Evolutionary conservation across 2,888 invertebrate species (phyloP).

Genomic region (Platynereis dumerilii): DNA sequence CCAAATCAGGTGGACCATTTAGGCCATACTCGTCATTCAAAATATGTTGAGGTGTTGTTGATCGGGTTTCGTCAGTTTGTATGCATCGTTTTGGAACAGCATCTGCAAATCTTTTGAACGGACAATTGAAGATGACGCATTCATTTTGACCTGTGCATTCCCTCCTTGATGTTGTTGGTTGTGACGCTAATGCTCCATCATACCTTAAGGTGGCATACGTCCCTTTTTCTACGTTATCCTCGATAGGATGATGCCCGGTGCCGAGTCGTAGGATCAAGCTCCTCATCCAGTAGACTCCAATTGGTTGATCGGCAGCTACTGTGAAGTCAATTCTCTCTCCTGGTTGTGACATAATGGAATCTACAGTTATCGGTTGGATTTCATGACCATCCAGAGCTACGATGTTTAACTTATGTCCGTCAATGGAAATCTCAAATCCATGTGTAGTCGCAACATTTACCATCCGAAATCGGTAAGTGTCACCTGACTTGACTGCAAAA

Average conservation of each 20-base stretch:
- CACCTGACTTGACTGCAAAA: slow-evolving; percentile 10
- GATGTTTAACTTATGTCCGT: slow-evolving; percentile 41
- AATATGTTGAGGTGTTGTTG: too few relatives aligned
- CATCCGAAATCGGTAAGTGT: slow-evolving; percentile 42
- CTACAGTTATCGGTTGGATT: slow-evolving; percentile 38
- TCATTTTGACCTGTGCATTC: too few relatives aligned
- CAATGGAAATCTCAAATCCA: slow-evolving; percentile 45
- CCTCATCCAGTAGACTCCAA: slow-evolving; percentile 48
- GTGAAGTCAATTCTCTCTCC: slow-evolving; percentile 51
- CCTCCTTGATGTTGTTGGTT: too few relatives aligned
- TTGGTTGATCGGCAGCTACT: slow-evolving; percentile 38
- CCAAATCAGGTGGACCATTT: too few relatives aligned
- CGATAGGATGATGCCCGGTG: not conserved
- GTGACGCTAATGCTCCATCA: not conserved
- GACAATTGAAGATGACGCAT: too few relatives aligned
- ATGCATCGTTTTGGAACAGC: too few relatives aligned
- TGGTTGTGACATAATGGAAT: slow-evolving; percentile 43
- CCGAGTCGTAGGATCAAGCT: slow-evolving; percentile 4
- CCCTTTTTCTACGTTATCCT: slow-evolving; percentile 10
- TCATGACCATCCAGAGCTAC: slow-evolving; percentile 46
- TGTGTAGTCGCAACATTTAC: slow-evolving; percentile 40
- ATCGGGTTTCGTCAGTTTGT: too few relatives aligned
- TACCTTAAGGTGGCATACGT: slow-evolving; percentile 17
- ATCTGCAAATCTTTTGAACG: too few relatives aligned
- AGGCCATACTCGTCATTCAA: too few relatives aligned